Evolutionary conservation across 2,113 vertebrate genomes (phyloP).

Genomic region (Mesitornis unicolor): DNA sequence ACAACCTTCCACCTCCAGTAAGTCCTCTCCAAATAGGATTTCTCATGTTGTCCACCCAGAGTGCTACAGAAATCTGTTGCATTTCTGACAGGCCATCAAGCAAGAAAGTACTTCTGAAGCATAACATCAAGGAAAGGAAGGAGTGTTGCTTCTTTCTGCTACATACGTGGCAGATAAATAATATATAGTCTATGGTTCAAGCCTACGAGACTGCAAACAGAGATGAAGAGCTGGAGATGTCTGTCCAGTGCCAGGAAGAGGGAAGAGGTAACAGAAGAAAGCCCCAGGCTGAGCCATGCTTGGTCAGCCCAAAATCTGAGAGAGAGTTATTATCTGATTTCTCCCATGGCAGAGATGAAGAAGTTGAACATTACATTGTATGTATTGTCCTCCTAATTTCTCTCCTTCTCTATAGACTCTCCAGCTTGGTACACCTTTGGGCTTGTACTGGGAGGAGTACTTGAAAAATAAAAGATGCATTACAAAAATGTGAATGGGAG

Average conservation of each 20-base stretch:
- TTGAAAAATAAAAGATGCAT: not conserved
- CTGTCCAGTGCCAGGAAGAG: not conserved
- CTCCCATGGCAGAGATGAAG: not conserved
- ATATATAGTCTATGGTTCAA: not conserved
- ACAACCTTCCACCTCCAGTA: not conserved
- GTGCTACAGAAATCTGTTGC: not conserved
- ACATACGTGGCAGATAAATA: not conserved
- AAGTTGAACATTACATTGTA: not conserved
- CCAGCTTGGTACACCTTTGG: not conserved
- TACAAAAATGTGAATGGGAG: not conserved
- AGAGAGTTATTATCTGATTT: not conserved
- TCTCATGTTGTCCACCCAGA: not conserved
- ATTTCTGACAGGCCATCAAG: not conserved
- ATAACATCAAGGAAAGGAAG: not conserved
- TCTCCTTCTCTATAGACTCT: not conserved
- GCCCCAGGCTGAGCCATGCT: not conserved
- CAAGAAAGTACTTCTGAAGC: not conserved
- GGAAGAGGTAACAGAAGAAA: not conserved
- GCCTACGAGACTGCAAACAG: not conserved
- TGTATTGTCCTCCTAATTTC: not conserved
- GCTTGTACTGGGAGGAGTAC: fast-evolving
- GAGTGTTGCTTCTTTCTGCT: not conserved
- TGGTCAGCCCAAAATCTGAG: not conserved
- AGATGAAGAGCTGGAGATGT: not conserved
- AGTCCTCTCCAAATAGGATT: not conserved